Evolutionary conservation across 92 coral and sea anemone genomes (phyloP), one percentile per base, ranked within the genome.

Genomic region (Hydrozoanthus gracilis): DNA sequence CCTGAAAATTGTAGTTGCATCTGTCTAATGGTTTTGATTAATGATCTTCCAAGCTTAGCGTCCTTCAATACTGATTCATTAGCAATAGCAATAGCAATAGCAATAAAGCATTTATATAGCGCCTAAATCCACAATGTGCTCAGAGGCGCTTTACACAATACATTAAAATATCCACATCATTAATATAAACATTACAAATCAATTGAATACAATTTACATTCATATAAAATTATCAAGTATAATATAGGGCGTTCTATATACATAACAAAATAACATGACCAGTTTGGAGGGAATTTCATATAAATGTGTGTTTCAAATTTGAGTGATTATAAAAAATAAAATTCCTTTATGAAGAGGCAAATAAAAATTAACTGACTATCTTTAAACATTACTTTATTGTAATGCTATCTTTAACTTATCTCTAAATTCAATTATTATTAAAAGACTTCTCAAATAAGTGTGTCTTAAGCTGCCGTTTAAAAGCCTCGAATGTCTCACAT

Each of bases 11-110:
- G n/a, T n/a, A n/a, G n/a, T n/a, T n/a, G n/a, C n/a, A n/a, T n/a
- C n/a, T n/a, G n/a, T n/a, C n/a, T n/a, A n/a, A n/a, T n/a, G n/a
- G n/a, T n/a, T n/a, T n/a, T n/a, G n/a, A n/a, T n/a, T n/a, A n/a
- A n/a, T n/a, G n/a, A n/a, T n/a, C n/a, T n/a, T n/a, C n/a, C n/a
- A n/a, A n/a, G n/a, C n/a, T n/a, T n/a, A n/a, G n/a, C n/a, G n/a
- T n/a, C n/a, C n/a, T n/a, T n/a, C n/a, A n/a, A n/a, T n/a, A n/a
- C n/a, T n/a, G n/a, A n/a, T n/a, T n/a, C n/a, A n/a, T n/a, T 62
- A 62, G 69, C 69, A 62, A 62, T 62, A 62, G 69, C 69, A 62
- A 62, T 62, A 62, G 69, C 69, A 62, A 62, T 62, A 62, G 69
- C 69, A 52, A 52, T 52, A 52, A 52, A 52, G 58, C 58, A 52